These are phyloP conservation scores for Xerus rutilus DNA, from an alignment of 2,797 vertebrate genomes.

Conservation along the genomic window DNA sequence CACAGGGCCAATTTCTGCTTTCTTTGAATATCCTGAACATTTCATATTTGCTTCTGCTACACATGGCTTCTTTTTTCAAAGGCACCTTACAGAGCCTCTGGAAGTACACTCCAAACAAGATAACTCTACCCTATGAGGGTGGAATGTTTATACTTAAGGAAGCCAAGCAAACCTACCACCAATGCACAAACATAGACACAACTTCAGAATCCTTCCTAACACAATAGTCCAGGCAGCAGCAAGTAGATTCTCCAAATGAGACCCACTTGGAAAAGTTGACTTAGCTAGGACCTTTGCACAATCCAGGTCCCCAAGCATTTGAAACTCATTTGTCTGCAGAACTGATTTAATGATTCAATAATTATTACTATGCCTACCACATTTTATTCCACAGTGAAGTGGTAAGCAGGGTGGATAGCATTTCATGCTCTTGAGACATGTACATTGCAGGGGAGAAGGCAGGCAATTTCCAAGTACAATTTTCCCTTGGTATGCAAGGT, in stretches of 20 bases:
- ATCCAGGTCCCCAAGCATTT: neutral
- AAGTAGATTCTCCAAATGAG: neutral
- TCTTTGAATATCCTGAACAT: neutral
- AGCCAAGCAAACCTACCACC: neutral
- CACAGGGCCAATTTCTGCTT: neutral
- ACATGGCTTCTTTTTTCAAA: constrained; percentile 33
- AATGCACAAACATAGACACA: neutral
- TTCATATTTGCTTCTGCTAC: constrained; percentile 9
- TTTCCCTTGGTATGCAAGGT: neutral
- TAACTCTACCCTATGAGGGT: neutral
- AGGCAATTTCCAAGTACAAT: neutral
- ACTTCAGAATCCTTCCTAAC: neutral
- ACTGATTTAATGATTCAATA: neutral
- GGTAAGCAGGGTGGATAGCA: neutral
- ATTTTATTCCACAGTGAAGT: neutral
- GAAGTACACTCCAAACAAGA: neutral
- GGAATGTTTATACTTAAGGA: neutral
- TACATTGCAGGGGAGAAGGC: neutral
- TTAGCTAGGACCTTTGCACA: neutral
- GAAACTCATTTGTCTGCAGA: neutral
- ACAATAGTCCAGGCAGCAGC: neutral
- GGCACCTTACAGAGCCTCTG: neutral
- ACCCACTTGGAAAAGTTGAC: neutral
- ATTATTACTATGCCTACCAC: neutral
- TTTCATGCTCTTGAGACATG: neutral